phyloP scores from a whole-genome alignment of 2,113 vertebrate species.

The Nettapus auritus region DNA sequence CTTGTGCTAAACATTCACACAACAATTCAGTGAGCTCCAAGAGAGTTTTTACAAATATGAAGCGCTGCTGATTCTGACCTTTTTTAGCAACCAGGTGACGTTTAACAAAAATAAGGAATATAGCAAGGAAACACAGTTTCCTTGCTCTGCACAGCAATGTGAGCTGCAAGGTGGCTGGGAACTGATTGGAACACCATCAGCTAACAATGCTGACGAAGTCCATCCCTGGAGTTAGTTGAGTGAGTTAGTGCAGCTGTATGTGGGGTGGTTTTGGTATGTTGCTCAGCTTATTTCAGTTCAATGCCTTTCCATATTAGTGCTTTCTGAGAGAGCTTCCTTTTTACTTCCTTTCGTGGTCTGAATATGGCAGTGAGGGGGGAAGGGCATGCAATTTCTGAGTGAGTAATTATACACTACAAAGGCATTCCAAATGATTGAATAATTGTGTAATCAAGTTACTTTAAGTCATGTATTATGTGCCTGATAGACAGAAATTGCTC shows the following conservation, averaged over 20 bases:
- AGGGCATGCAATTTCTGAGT: neutral
- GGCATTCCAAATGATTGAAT: constrained; percentile 63
- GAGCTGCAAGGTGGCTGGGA: neutral
- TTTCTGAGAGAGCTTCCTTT: neutral
- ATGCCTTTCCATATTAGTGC: neutral
- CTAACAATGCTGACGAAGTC: rapidly evolving
- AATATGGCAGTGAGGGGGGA: neutral
- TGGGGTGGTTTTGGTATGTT: neutral
- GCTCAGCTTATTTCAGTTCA: neutral
- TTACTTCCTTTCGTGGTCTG: neutral
- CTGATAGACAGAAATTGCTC: constrained; percentile 61
- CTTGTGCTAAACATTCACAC: neutral
- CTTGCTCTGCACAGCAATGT: rapidly evolving
- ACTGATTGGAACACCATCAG: rapidly evolving
- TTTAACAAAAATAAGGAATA: neutral
- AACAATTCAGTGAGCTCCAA: neutral
- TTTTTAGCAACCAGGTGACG: neutral
- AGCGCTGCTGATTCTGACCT: neutral
- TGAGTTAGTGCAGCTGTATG: rapidly evolving
- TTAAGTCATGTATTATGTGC: constrained; percentile 62
- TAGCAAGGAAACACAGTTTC: neutral
- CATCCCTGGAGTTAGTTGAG: neutral
- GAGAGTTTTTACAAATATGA: neutral
- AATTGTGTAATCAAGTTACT: constrained; percentile 74
- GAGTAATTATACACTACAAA: constrained; percentile 65